Base-by-base conservation (phyloP, 2,888 invertebrate genomes). In the Thecophora atra region DNA sequence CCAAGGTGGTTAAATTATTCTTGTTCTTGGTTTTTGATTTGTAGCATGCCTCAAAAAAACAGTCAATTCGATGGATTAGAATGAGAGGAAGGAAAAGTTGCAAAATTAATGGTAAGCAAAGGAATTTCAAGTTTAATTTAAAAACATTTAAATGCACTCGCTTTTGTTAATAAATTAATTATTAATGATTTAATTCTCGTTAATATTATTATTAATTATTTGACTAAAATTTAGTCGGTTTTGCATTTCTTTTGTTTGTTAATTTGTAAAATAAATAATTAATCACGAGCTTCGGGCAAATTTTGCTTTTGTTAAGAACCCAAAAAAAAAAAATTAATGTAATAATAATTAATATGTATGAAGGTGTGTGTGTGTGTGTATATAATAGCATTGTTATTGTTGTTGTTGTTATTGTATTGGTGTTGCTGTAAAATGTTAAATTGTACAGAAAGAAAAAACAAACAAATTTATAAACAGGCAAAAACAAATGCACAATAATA, bases 381-480 rank as follows among this genome's bases (percentile, higher is more conserved):
- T 72, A 72, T 42, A 71, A 70, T 58, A 73, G 65, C 72, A 67
- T 74, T 74, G 68, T 72, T 72, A 68, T 72, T 72, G 64, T 19
- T 65, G 42, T 69, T 71, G 15, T 42, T 58, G 37, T 67, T 71
- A 28, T 44, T 58, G 44, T 60, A n/a, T n/a, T n/a, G n/a, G n/a
- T n/a, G n/a, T n/a, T n/a, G n/a, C n/a, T n/a, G n/a, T n/a, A n/a
- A 60, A 62, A 21, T 52, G 30, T 69, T 64, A 42, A 63, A n/a
- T 24, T 62, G 6, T 37, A 56, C 47, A 17, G 63, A 82, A 81
- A 80, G n/a, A 58, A 47, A 73, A 81, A 81, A 79, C 81, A 81
- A 81, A 82, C 81, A 82, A 81, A 81, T 81, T 81, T 81, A 71
- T 79, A 82, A 82, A 81, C 82, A 81, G 82, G 81, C 81, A 81